Conservation (phyloP, 2,113 vertebrate genomes). For the Neomonachus schauinslandi region DNA sequence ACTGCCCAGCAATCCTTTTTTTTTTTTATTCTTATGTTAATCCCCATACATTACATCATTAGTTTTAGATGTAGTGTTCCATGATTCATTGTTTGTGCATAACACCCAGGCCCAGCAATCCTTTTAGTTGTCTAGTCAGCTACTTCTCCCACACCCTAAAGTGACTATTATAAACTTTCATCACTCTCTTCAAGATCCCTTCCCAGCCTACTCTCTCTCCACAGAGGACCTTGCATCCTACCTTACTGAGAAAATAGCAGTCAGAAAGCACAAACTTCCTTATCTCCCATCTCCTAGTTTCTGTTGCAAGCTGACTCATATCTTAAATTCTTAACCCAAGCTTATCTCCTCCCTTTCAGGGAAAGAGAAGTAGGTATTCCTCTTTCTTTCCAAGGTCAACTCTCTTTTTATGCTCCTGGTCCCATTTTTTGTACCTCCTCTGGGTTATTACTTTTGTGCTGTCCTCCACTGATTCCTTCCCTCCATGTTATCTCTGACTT, state of each 20-base stretch:
- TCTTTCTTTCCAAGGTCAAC: background rate
- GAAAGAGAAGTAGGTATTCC: background rate
- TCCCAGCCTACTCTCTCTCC: background rate
- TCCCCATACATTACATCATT: too few species aligned
- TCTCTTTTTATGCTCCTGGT: background rate
- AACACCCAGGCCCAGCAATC: background rate
- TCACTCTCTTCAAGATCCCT: background rate
- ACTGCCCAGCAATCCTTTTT: conserved; percentile 15
- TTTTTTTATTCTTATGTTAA: too few species aligned
- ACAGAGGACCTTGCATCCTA: background rate
- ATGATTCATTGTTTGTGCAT: too few species aligned
- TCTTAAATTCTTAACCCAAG: conserved; percentile 10
- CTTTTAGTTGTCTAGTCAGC: conserved; percentile 31
- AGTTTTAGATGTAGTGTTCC: too few species aligned
- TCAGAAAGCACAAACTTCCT: background rate
- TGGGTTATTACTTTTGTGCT: background rate
- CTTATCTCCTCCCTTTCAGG: background rate
- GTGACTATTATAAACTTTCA: background rate
- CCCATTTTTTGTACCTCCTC: background rate
- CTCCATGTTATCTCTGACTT: background rate
- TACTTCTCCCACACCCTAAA: conserved; percentile 1
- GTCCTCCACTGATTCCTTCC: background rate
- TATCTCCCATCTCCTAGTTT: background rate
- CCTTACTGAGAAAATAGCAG: background rate
- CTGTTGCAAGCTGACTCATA: background rate